phyloP scores from a whole-genome alignment of 1,140 invertebrate genomes.

The Pogonomyrmex californicus region DNA sequence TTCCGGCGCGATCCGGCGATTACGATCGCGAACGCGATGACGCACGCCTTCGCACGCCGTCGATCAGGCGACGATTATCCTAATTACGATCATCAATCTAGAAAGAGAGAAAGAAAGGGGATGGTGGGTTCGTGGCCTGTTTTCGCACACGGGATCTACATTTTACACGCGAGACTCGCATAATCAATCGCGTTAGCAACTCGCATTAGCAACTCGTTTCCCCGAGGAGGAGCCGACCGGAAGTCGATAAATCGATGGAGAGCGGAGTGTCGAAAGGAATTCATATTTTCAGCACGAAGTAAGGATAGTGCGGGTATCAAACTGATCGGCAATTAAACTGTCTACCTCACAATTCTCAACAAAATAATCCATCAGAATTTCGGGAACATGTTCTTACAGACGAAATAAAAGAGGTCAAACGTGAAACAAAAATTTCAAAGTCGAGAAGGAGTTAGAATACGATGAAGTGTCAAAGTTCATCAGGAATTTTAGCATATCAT shows the following conservation, averaged over 20 bases:
- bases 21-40: constrained; percentile 39
- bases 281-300: constrained; percentile 5
- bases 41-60: constrained; percentile 78
- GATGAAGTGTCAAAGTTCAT: background rate
- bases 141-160: constrained; percentile 5
- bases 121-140: background rate
- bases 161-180: constrained; percentile 48
- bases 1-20: background rate
- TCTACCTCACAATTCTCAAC: background rate
- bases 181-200: constrained; percentile 16
- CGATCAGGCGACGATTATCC: constrained; percentile 71
- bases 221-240: constrained; percentile 5
- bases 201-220: constrained; percentile 41
- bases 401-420: background rate
- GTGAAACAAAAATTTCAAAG: background rate
- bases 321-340: background rate
- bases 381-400: background rate
- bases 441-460: background rate
- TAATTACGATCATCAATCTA: constrained; percentile 83
- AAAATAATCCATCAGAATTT: background rate
- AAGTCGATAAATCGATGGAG: background rate
- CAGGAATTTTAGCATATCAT: background rate
- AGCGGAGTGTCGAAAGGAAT: background rate
- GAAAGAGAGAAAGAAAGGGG: constrained; percentile 73
- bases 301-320: background rate